Evolutionary conservation across 1,140 invertebrate genomes (phyloP), one percentile per base, ranked within the genome.

Genomic region (Cotesia glomerata): DNA sequence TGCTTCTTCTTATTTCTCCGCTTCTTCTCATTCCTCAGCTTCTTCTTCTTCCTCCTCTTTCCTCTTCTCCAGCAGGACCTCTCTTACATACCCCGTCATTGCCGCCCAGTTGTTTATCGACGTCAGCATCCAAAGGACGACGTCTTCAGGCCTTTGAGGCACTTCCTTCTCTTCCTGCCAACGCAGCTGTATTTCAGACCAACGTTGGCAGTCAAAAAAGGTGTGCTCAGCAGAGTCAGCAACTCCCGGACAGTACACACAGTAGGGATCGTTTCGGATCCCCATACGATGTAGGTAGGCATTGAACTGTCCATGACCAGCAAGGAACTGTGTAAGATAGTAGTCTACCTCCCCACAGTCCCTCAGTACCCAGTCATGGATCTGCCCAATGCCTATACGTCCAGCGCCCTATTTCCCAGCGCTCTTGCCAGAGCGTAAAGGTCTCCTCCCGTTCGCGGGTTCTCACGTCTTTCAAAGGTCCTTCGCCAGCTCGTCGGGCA

Each of bases 401-500:
- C 51, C 51, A 54, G 2, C 51, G 5, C 4, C 51, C 51, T 54
- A 5, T 11, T 16, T 54, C 51, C 51, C 2, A 54, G 51, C 51
- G 51, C 4, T 54, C 13, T 54, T 54, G 51, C 51, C 51, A 13
- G 13, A 54, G 14, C 4, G 14, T 5, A 1, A 54, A 16, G 51
- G 51, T 54, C 14, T 54, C 13, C 2, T 54, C 51, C 0, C 51
- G 13, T 54, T 54, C 51, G 4, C 51, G 51, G 13, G 51, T 54
- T 16, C 13, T 54, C 4, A 54, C 2, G 13, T 54, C 51, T 13
- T 14, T 3, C 51, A 54, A 54, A 13, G 51, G 51, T 54, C 51
- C 69, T 18, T 72, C 39, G 4, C 76, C 71, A 59, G 75, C 71
- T 14, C 64, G 64, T 34, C 74, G 36, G 5, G 73, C 49, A 5